Evolutionary conservation across 2,113 vertebrate species (phyloP).

Genomic region (Melospiza georgiana): DNA sequence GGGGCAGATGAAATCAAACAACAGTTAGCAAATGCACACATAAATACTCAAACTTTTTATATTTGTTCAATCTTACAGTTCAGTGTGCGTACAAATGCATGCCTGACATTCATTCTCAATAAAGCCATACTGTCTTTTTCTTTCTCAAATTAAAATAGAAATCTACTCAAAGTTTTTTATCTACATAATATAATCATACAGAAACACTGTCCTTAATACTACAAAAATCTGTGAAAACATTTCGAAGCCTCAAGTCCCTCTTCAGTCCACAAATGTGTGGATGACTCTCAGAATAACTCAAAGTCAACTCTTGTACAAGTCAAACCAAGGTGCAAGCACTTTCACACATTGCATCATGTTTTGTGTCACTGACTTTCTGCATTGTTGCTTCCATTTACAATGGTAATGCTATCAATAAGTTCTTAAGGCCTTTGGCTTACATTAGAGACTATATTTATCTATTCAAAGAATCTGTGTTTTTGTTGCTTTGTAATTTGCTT

Average conservation of each 20-base stretch:
- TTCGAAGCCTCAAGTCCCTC: not conserved
- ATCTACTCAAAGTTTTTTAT: not conserved
- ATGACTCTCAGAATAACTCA: not conserved
- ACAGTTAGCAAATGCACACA: not conserved
- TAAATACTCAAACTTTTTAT: not conserved
- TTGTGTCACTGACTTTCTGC: not conserved
- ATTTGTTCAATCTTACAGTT: not conserved
- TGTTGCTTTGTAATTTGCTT: not conserved
- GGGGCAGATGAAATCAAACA: not conserved
- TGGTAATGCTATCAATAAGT: not conserved
- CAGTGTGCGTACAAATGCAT: rapidly evolving
- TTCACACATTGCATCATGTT: not conserved
- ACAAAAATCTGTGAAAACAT: not conserved
- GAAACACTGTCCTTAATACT: not conserved
- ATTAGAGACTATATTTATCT: not conserved
- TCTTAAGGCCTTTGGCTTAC: not conserved
- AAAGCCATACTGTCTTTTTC: not conserved
- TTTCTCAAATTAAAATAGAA: not conserved
- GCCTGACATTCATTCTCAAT: not conserved
- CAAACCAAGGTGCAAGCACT: not conserved
- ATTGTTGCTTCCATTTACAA: not conserved
- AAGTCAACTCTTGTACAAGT: not conserved
- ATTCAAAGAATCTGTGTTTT: not conserved
- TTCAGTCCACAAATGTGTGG: not conserved
- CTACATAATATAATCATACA: not conserved